Evolutionary conservation across 2,888 invertebrate genomes (phyloP).

Genomic region (Eumerus sabulonum): DNA sequence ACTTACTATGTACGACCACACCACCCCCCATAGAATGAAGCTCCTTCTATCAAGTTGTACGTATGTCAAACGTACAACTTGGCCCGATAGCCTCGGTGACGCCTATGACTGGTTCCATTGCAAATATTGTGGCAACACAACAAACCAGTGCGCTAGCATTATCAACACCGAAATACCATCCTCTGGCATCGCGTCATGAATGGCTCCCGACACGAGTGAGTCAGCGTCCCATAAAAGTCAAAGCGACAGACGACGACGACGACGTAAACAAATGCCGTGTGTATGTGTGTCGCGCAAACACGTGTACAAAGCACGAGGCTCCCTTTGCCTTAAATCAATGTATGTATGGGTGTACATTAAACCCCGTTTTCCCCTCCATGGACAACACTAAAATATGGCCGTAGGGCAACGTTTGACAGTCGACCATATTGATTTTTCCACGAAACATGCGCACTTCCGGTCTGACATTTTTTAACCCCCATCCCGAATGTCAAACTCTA

Average conservation of each 20-base stretch:
- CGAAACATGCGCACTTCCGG: slow-evolving; percentile 48
- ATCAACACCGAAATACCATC: background rate
- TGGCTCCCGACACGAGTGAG: slow-evolving; percentile 38
- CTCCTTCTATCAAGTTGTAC: too few species aligned
- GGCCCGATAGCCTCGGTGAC: slow-evolving; percentile 58
- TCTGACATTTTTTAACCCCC: slow-evolving; percentile 16
- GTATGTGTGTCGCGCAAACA: slow-evolving; percentile 40
- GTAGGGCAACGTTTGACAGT: slow-evolving; percentile 46
- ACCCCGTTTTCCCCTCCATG: slow-evolving; percentile 39
- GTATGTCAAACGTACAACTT: slow-evolving; percentile 54
- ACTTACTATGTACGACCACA: slow-evolving; percentile 18
- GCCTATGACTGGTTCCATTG: slow-evolving; percentile 27
- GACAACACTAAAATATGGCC: slow-evolving; percentile 55
- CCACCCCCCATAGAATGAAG: too few species aligned
- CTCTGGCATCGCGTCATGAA: slow-evolving; percentile 37
- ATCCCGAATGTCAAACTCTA: slow-evolving; percentile 44
- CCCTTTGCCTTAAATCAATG: too few species aligned
- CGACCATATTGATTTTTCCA: slow-evolving; percentile 60
- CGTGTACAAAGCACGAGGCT: slow-evolving; percentile 45
- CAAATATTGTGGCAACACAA: too few species aligned
- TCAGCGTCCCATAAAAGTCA: slow-evolving; percentile 36
- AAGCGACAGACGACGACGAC: too few species aligned
- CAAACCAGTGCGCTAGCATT: background rate
- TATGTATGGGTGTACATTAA: too few species aligned
- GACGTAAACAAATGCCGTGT: slow-evolving; percentile 53